phyloP scores from a whole-genome alignment of 2,888 invertebrate genomes.

The Conistra vaccinii region DNA sequence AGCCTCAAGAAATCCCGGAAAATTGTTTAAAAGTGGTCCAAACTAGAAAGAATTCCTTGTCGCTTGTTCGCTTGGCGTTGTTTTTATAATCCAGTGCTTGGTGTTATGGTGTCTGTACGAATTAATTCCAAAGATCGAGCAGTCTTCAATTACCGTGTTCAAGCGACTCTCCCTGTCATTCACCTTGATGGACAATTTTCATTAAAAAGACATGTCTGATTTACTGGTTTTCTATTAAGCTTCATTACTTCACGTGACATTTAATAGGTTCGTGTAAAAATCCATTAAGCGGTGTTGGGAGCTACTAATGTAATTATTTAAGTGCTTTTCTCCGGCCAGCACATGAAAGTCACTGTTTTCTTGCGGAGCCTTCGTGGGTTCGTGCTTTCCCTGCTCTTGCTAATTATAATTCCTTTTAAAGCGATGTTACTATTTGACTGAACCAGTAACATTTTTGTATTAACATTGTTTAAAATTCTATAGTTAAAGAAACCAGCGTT shows the following conservation, averaged over 20 bases:
- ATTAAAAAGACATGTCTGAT: conserved; percentile 8
- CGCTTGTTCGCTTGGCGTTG: not conserved
- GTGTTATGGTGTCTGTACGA: conserved; percentile 5
- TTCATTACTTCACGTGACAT: conserved; percentile 38
- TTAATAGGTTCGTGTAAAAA: conserved; percentile 47
- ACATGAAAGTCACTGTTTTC: conserved; percentile 48
- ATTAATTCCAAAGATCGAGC: conserved; percentile 22
- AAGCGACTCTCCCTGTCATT: conserved; percentile 8
- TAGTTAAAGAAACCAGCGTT: conserved; percentile 26
- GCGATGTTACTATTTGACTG: conserved; percentile 35
- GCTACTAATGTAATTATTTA: conserved; percentile 49
- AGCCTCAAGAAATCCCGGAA: conserved; percentile 1
- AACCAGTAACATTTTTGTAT: conserved; percentile 15
- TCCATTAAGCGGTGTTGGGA: conserved; percentile 32
- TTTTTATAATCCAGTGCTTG: conserved; percentile 15
- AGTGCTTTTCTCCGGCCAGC: conserved; percentile 53
- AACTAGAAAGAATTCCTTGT: not conserved
- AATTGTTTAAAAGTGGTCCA: not conserved
- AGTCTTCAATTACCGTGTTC: conserved; percentile 22
- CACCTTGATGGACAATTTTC: conserved; percentile 19
- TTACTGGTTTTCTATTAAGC: conserved; percentile 23
- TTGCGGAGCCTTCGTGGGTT: conserved; percentile 31
- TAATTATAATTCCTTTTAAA: conserved; percentile 35
- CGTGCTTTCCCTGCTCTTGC: conserved; percentile 51
- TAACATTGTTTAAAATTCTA: conserved; percentile 23